Evolutionary conservation across 2,113 vertebrate genomes (phyloP).

Genomic region (Microcebus jonahi): DNA sequence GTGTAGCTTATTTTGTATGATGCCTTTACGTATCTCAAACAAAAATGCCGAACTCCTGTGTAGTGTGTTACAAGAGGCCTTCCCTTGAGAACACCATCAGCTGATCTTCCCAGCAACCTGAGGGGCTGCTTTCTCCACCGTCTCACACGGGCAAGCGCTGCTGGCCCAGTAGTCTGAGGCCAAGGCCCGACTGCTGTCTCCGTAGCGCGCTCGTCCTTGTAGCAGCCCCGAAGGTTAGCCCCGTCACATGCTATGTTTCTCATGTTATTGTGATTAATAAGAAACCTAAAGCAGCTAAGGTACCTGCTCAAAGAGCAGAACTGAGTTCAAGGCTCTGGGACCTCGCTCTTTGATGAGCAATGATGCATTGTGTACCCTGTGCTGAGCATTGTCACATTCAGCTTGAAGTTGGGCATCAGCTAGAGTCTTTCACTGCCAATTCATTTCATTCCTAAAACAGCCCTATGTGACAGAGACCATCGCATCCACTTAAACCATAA

Average conservation of each 20-base stretch:
- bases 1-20: not conserved
- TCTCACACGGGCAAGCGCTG: rapidly evolving
- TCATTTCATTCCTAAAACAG: not conserved
- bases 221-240: not conserved
- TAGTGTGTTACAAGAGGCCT: not conserved
- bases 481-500: not conserved
- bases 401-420: too few species aligned
- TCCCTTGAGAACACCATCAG: not conserved
- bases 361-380: rapidly evolving
- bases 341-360: too few species aligned
- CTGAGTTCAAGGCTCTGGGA: not conserved
- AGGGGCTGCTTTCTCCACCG: not conserved
- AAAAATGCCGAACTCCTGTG: not conserved
- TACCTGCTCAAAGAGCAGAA: not conserved
- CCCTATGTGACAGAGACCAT: not conserved
- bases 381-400: not conserved
- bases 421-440: not conserved
- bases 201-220: not conserved
- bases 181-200: not conserved
- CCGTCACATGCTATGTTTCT: not conserved
- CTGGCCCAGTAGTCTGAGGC: not conserved
- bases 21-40: not conserved
- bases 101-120: rapidly evolving
- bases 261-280: not conserved
- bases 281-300: not conserved